phyloP scores from a whole-genome alignment of 1,140 invertebrate genomes.

The Zaprionus gabonicus region DNA sequence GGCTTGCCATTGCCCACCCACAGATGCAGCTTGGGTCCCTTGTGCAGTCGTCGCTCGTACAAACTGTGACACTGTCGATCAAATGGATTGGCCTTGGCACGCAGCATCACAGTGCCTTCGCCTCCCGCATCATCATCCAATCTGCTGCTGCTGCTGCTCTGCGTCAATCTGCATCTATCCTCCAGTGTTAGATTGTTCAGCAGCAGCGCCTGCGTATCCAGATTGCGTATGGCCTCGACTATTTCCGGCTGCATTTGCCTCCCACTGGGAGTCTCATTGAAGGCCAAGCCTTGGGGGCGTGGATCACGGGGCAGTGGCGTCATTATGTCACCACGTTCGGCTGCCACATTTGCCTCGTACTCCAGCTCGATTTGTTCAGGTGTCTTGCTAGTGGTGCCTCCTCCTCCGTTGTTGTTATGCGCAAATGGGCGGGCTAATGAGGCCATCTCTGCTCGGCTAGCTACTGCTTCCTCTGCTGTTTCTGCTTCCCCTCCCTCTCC shows the following conservation, averaged over 20 bases:
- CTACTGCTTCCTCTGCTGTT: background rate
- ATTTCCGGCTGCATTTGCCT: constrained; percentile 73
- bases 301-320: constrained; percentile 71
- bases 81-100: constrained; percentile 53
- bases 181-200: constrained; percentile 67
- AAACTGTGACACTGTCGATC: constrained; percentile 62
- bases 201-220: constrained; percentile 69
- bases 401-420: background rate
- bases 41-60: constrained; percentile 73
- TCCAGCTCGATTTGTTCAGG: constrained; percentile 79
- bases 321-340: constrained; percentile 75
- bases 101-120: constrained; percentile 53
- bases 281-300: constrained; percentile 55
- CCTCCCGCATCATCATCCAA: background rate
- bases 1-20: constrained; percentile 54
- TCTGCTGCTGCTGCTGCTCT: background rate
- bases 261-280: constrained; percentile 15
- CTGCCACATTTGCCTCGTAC: constrained; percentile 72
- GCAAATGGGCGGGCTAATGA: background rate
- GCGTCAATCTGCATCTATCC: constrained; percentile 19
- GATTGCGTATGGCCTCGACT: constrained; percentile 73
- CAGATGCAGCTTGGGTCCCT: constrained; percentile 70
- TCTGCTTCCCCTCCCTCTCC: background rate
- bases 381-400: constrained; percentile 59
- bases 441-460: background rate